phyloP scores from a whole-genome alignment of 1,140 invertebrate genomes.

The Drosophila obscura region DNA sequence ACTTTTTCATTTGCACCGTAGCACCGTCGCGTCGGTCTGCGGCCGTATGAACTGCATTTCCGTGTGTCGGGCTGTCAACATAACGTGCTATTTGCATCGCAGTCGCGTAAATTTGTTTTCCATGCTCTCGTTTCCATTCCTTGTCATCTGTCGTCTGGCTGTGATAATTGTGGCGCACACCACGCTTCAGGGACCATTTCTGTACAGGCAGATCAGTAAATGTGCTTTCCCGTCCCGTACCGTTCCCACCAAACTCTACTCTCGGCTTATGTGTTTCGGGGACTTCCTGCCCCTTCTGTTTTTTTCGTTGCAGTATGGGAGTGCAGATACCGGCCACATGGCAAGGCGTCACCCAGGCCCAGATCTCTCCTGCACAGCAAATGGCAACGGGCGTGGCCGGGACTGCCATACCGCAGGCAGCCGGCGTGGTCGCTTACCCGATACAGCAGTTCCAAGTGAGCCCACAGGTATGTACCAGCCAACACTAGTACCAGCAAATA shows the following conservation, averaged over 20 bases:
- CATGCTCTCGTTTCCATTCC: neutral
- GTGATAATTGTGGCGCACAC: conserved; percentile 40
- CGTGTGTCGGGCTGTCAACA: conserved; percentile 56
- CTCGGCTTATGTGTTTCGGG: conserved; percentile 18
- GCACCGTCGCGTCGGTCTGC: conserved; percentile 11
- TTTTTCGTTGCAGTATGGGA: conserved; percentile 87
- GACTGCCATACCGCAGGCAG: conserved; percentile 86
- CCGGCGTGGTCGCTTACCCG: conserved; percentile 91
- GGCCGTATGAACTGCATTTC: conserved; percentile 42
- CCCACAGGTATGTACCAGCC: conserved; percentile 78
- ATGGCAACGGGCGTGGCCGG: conserved; percentile 85
- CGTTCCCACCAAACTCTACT: neutral
- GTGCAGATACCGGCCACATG: conserved; percentile 89
- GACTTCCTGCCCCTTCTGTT: too few species aligned
- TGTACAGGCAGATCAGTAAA: conserved; percentile 18
- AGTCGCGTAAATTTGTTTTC: conserved; percentile 60
- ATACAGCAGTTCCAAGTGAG: conserved; percentile 94
- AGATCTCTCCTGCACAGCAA: conserved; percentile 86
- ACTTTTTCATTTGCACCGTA: conserved; percentile 66
- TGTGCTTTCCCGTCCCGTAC: neutral
- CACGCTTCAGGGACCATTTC: conserved; percentile 34
- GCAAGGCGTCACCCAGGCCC: conserved; percentile 87
- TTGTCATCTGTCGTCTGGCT: conserved; percentile 4
- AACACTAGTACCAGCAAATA: neutral
- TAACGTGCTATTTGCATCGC: conserved; percentile 61